Evolutionary conservation across 2,113 vertebrate genomes (phyloP).

Genomic region (Pungitius pungitius): DNA sequence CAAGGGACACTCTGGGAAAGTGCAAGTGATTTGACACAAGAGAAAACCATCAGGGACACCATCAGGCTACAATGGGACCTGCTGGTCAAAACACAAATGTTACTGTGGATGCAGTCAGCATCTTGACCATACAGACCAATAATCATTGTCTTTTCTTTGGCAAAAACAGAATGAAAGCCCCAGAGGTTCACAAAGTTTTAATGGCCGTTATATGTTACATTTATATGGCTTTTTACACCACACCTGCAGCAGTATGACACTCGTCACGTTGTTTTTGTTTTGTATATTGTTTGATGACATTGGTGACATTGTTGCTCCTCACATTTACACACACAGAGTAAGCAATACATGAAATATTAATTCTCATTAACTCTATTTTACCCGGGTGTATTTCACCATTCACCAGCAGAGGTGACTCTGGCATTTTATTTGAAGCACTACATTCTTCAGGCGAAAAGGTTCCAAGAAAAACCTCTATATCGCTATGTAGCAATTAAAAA

Average conservation of each 20-base stretch:
- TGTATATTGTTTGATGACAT: background rate
- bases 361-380: background rate
- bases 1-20: too few relatives aligned
- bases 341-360: background rate
- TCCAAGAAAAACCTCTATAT: constrained; percentile 42
- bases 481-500: constrained; percentile 30
- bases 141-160: background rate
- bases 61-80: constrained; percentile 12
- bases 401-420: constrained; percentile 1
- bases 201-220: background rate
- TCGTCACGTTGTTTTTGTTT: background rate
- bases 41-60: too few relatives aligned
- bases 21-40: too few relatives aligned
- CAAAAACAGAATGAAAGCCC: background rate
- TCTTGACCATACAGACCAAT: background rate
- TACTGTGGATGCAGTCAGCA: background rate
- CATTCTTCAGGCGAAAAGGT: constrained; percentile 3
- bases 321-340: background rate
- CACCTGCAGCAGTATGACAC: background rate
- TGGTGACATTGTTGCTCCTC: background rate
- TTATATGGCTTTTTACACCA: background rate
- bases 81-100: constrained; percentile 13
- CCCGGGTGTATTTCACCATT: background rate
- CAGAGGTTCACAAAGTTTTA: background rate
- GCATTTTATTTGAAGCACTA: background rate